Conservation (phyloP, 2,113 vertebrate species). For the Hippocampus zosterae region DNA sequence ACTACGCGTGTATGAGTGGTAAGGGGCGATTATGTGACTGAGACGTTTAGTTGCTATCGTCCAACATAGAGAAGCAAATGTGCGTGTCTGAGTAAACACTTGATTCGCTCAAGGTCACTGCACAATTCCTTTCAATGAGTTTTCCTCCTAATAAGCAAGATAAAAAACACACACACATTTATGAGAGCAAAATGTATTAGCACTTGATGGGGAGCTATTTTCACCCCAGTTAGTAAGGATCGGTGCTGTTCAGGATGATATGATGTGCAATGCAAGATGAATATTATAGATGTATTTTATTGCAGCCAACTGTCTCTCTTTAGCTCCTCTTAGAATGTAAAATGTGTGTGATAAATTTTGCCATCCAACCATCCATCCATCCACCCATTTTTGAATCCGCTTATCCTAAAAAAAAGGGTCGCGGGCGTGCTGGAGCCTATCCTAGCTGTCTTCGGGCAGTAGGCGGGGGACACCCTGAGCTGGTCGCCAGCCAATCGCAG, state of each 20-base stretch:
- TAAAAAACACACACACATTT: not conserved
- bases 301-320: not conserved
- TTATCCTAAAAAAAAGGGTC: no score
- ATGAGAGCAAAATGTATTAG: not conserved
- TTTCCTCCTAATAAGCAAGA: not conserved
- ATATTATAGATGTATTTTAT: not conserved
- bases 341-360: not conserved
- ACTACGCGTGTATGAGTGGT: not conserved
- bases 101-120: slow-evolving; percentile 15
- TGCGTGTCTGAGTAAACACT: not conserved
- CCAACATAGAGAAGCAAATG: not conserved
- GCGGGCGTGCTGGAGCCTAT: no score
- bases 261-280: not conserved
- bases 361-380: no score
- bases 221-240: not conserved
- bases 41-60: slow-evolving; percentile 15
- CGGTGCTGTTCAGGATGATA: not conserved
- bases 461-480: no score
- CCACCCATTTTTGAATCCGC: no score
- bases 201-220: not conserved
- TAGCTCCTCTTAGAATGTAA: not conserved
- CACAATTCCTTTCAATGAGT: slow-evolving; percentile 1
- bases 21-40: slow-evolving; percentile 4
- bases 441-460: no score
- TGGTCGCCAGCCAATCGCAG: no score